These are phyloP conservation scores for Ormia ochracea DNA, from an alignment of 2,888 invertebrate genomes.

Conservation along the genomic window DNA sequence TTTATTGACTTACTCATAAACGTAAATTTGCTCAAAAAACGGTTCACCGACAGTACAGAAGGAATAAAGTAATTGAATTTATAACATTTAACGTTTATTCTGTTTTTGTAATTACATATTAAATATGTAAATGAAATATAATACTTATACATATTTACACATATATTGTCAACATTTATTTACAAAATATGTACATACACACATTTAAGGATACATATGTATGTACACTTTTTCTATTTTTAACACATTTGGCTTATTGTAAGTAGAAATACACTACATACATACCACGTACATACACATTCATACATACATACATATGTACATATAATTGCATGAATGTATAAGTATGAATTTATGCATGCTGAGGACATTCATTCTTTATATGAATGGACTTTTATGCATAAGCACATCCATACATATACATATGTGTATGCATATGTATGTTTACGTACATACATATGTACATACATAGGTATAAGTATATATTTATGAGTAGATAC, in stretches of 20 bases:
- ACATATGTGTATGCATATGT: background rate
- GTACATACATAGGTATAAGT: background rate
- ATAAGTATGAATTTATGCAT: slow-evolving; percentile 18
- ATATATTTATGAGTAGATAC: slow-evolving; percentile 19
- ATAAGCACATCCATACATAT: no score
- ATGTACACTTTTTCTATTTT: slow-evolving; percentile 22
- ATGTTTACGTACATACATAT: background rate
- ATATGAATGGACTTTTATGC: no score
- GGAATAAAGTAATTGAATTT: background rate
- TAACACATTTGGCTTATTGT: slow-evolving; percentile 77
- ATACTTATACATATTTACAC: slow-evolving; percentile 61
- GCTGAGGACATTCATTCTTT: no score
- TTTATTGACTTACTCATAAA: no score
- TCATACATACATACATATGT: background rate
- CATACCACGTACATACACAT: slow-evolving; percentile 1
- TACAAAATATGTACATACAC: slow-evolving; percentile 33
- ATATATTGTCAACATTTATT: slow-evolving; percentile 61
- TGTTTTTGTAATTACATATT: slow-evolving; percentile 37
- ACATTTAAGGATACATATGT: background rate
- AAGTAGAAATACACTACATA: slow-evolving; percentile 47
- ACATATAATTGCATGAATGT: background rate
- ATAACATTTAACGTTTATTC: slow-evolving; percentile 34
- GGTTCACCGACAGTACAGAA: background rate
- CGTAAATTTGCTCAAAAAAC: no score
- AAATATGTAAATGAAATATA: slow-evolving; percentile 54